These are phyloP conservation scores for Battus philenor DNA, from an alignment of 1,140 invertebrate species.

Conservation along the genomic window DNA sequence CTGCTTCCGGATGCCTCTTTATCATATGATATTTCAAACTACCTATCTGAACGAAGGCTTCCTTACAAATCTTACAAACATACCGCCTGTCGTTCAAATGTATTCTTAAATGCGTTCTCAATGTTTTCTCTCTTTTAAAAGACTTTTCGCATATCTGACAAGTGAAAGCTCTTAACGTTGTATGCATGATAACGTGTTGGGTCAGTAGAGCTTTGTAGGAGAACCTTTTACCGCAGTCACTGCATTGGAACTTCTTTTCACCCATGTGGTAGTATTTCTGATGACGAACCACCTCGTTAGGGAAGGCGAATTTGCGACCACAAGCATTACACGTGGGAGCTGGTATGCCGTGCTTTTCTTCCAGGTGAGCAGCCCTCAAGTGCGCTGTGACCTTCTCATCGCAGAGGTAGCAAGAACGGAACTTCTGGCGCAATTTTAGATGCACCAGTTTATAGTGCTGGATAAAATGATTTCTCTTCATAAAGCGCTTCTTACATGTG, in stretches of 20 bases:
- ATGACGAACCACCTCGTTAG: slow-evolving; percentile 30
- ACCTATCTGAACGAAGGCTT: slow-evolving; percentile 52
- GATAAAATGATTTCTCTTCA: slow-evolving; percentile 18
- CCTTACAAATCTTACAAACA: slow-evolving; percentile 54
- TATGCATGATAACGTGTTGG: slow-evolving; percentile 64
- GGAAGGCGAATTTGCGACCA: slow-evolving; percentile 32
- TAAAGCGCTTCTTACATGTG: slow-evolving; percentile 21
- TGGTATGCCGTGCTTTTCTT: slow-evolving; percentile 28
- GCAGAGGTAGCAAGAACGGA: slow-evolving; percentile 28
- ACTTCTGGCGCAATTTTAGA: slow-evolving; percentile 16
- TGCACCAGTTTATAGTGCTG: slow-evolving; percentile 25
- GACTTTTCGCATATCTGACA: slow-evolving; percentile 65
- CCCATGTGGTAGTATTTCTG: slow-evolving; percentile 28
- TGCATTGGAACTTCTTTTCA: slow-evolving; percentile 29
- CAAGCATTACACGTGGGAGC: slow-evolving; percentile 34
- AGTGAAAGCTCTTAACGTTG: slow-evolving; percentile 33
- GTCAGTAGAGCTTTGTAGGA: slow-evolving; percentile 35
- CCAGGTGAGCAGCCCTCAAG: slow-evolving; percentile 27
- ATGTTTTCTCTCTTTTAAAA: slow-evolving; percentile 24
- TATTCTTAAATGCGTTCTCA: slow-evolving; percentile 13
- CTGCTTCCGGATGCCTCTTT: slow-evolving; percentile 26
- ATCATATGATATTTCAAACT: slow-evolving; percentile 38
- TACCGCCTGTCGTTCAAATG: slow-evolving; percentile 34
- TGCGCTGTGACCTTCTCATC: slow-evolving; percentile 25
- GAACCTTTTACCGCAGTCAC: slow-evolving; percentile 30